Conservation (phyloP, 2,888 invertebrate genomes). For the Brenthis daphne region DNA sequence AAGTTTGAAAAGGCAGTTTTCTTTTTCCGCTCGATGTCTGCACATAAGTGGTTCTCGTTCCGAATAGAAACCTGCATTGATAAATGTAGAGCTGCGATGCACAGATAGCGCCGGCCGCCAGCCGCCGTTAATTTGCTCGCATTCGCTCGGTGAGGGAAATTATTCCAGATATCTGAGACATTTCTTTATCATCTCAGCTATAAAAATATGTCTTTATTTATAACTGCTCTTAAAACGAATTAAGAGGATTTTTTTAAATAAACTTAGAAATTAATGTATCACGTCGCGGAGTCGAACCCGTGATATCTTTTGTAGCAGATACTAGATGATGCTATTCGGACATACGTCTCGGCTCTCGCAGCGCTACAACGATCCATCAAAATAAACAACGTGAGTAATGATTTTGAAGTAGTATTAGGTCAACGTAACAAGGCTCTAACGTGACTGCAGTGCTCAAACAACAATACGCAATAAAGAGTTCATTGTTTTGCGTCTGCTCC, state of each 20-base stretch:
- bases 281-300: too few species aligned
- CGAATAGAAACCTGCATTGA: conserved; percentile 20
- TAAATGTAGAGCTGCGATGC: conserved; percentile 21
- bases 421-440: conserved; percentile 1
- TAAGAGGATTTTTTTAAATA: too few species aligned
- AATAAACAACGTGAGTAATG: too few species aligned
- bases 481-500: conserved; percentile 19
- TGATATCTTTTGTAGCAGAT: too few species aligned
- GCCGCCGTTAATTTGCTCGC: conserved; percentile 9
- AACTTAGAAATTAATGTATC: too few species aligned
- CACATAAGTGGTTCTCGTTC: conserved; percentile 24
- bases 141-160: background rate
- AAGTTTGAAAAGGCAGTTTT: conserved; percentile 6
- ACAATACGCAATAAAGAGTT: conserved; percentile 34
- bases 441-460: conserved; percentile 10
- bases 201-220: too few species aligned
- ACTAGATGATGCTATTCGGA: too few species aligned
- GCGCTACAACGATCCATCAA: too few species aligned
- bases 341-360: too few species aligned
- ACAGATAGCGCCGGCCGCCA: conserved; percentile 27
- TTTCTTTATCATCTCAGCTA: background rate
- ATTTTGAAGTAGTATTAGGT: conserved; percentile 10
- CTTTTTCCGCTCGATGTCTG: conserved; percentile 23
- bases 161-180: conserved; percentile 7
- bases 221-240: too few species aligned